Evolutionary conservation across 64 coral and sea anemone genomes (phyloP).

Genomic region (Acropora yongei): DNA sequence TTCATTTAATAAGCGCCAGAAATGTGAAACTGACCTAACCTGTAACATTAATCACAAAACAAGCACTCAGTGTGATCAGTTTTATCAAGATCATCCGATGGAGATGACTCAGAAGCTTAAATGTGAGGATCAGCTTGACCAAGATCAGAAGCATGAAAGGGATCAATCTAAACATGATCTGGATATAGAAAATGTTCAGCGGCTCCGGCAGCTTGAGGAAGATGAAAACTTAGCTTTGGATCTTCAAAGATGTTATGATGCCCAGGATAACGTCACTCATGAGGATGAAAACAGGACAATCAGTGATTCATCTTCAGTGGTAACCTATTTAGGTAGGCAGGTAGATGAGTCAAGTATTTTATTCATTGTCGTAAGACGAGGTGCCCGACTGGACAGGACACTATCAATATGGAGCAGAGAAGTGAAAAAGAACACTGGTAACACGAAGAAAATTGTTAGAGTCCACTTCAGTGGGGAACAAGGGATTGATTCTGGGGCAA

Average conservation of each 20-base stretch:
- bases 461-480: constrained; percentile 40
- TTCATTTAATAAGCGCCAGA: constrained; percentile 14
- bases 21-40: constrained; percentile 15
- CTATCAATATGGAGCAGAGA: constrained; percentile 36
- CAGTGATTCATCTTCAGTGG: background rate
- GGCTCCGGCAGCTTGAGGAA: background rate
- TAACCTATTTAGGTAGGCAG: background rate
- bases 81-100: background rate
- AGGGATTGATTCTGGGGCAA: constrained; percentile 48
- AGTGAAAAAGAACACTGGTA: background rate
- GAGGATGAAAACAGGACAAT: background rate
- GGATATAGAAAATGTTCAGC: background rate
- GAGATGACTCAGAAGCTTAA: background rate
- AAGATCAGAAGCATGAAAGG: background rate
- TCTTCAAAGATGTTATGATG: constrained; percentile 19
- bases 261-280: background rate
- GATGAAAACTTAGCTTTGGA: constrained; percentile 19
- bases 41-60: constrained; percentile 6
- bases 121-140: background rate
- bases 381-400: no score
- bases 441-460: background rate
- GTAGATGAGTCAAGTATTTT: constrained; percentile 3
- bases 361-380: constrained; percentile 44
- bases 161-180: constrained; percentile 25
- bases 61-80: constrained; percentile 9